Evolutionary conservation across 2,797 vertebrate species (phyloP), one percentile per base, ranked within the genome.

Genomic region (Silurus aristotelis): DNA sequence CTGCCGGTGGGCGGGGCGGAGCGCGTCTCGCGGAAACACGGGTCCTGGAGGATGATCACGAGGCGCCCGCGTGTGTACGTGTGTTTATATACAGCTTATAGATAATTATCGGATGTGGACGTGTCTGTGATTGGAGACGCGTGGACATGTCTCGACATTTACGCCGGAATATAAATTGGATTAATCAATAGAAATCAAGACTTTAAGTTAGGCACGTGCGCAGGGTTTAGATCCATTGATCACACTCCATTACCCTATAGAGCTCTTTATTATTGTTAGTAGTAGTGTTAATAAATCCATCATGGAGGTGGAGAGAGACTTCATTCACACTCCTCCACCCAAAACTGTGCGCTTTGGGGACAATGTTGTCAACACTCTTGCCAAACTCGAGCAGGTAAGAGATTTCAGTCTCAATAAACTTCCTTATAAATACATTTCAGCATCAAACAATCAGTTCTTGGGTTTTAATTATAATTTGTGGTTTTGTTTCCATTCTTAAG

Each of bases 271-370:
- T 52, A 52, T 52, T 52, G 9, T 9, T 52, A 52, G 6, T 52
- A 52, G 0, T 13, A 10, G 25, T 25, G 25, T 27, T 81, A 17
- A 25, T 14, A 84, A 12, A 22, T 81, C 70, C 52, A 84, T 27
- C 15, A 96, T 97, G 96, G 95, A 96, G 83, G 20, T 88, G 5
- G 91, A 92, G 63, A 88, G 92, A 83, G 97, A 97, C 80, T 97
- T 98, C 89, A 25, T 97, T 14, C 95, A 89, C 89, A 94, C 95
- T n/a, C 95, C 97, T 12, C 96, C 96, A 2, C 91, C 92, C 83
- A 99, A 98, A 92, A 96, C 95, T 0, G 98, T 99, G 85, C 90
- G 98, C 17, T 99, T 99, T 86, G 98, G 98, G 20, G 96, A 96
- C 0, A 95, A 90, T 0, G 95, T 99, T 19, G 85, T 90, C 6